Percentiles rank a stretch among this genome's conserved stretches.
phyloP scores from a whole-genome alignment of 2,888 invertebrate species.

The Lysandra coridon region DNA sequence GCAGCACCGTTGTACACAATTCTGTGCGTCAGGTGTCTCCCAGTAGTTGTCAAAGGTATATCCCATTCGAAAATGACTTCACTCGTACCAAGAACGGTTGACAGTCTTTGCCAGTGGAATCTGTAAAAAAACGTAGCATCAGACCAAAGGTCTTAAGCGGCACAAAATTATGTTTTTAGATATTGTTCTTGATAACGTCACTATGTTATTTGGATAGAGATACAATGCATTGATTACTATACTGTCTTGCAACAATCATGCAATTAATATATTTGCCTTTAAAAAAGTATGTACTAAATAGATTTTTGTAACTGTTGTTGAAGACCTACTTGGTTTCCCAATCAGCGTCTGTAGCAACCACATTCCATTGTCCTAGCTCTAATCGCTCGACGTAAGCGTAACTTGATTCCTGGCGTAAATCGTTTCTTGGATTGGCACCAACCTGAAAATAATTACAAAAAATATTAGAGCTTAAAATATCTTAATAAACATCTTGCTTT shows the following conservation, averaged over 20 bases:
- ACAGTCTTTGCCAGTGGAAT: conserved; percentile 88
- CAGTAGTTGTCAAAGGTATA: conserved; percentile 69
- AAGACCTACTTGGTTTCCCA: conserved; percentile 87
- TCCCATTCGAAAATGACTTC: conserved; percentile 88
- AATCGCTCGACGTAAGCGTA: conserved; percentile 83
- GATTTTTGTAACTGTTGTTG: not conserved
- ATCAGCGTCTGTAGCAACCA: conserved; percentile 86
- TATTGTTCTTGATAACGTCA: too few species aligned
- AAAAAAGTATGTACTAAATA: too few species aligned
- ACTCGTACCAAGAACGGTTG: conserved; percentile 86
- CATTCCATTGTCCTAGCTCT: conserved; percentile 79
- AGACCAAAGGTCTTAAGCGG: too few species aligned
- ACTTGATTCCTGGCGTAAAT: conserved; percentile 83
- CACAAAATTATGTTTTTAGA: too few species aligned
- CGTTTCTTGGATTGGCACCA: conserved; percentile 86
- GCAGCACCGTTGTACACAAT: conserved; percentile 90
- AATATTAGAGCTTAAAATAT: not conserved
- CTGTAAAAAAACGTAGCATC: conserved; percentile 67
- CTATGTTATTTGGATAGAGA: too few species aligned
- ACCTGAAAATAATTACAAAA: conserved; percentile 66
- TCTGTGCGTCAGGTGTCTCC: conserved; percentile 85
- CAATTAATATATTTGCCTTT: too few species aligned
- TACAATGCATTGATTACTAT: too few species aligned
- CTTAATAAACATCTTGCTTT: too few species aligned
- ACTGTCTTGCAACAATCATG: too few species aligned